Evolutionary conservation across 1,140 invertebrate genomes (phyloP), one percentile per base, ranked within the genome.

Genomic region (Notospermus geniculatus): DNA sequence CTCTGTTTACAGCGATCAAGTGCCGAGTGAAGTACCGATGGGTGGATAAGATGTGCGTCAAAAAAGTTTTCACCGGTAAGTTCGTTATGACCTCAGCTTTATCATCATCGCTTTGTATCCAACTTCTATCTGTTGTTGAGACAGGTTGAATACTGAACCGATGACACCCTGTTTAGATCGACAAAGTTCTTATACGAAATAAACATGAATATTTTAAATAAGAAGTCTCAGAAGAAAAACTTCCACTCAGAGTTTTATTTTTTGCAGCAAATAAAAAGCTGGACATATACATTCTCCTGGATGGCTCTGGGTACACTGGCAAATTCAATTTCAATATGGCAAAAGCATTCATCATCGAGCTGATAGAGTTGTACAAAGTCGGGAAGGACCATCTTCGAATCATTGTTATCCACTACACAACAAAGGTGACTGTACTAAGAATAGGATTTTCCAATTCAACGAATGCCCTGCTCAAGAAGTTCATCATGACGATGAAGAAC

Each of bases 291-390:
- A 50, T 50, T n/a, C 46, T 50, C 19, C 9, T 50, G 46, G 46
- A 50, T n/a, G 46, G 46, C n/a, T 50, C 46, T 50, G 46, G 46
- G 5, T 50, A 50, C 25, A 50, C 46, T 4, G 25, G 19, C 25
- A 9, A 7, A n/a, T 5, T 5, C 4, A 50, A 50, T n/a, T 19
- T 50, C n/a, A 5, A 50, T 9, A 50, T 5, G 25, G 46, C n/a
- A 50, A 5, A n/a, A 5, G 46, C n/a, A 5, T 50, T 50, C n/a
- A n/a, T 50, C n/a, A 19, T 19, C 4, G 25, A 23, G n/a, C 46
- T 50, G 9, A 9, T 50, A 50, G 5, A 50, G 25, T n/a, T 23
- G 25, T 50, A 50, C n/a, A 19, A 50, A 19, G n/a, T 50, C 4
- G 46, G 25, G 25, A 50, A 50, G 46, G 25, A 50, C 46, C 25